Evolutionary conservation across 2,888 invertebrate genomes (phyloP), one percentile per base, ranked within the genome.

Genomic region (Willowsia nigromaculata): DNA sequence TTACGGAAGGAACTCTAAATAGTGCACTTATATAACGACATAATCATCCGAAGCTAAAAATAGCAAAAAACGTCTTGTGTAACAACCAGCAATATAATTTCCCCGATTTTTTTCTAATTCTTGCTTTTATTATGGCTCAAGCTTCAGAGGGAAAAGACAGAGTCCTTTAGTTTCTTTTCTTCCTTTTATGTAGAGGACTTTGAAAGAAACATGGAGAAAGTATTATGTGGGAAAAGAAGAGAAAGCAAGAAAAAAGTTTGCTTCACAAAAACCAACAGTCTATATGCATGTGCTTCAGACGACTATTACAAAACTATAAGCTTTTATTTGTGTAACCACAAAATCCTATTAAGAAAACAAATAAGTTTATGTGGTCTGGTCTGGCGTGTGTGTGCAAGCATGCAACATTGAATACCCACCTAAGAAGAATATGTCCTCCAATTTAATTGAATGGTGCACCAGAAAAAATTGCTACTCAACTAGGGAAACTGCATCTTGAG

Each of bases 341-440:
- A 68, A 68, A 37, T 18, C 68, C 59, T 59, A 59, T 59, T 59
- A 59, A 59, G 11, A 25, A 59, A 59, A 59, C 59, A 59, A 59
- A 59, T 59, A 25, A 59, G 11, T 59, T 25, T 59, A 1, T 59
- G n/a, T n/a, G n/a, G n/a, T n/a, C n/a, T n/a, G n/a, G n/a, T n/a
- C n/a, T n/a, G n/a, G n/a, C n/a, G n/a, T n/a, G 68, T 7, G 33
- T 68, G 18, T 68, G 68, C 68, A 68, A 13, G 25, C 33, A 40
- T 37, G 68, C 37, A 68, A 6, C 33, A n/a, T 59, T 7, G 25
- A 59, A 27, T 6, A 62, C 13, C 11, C 37, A 33, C n/a, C 30
- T 13, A 59, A 11, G 59, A 7, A 59, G 13, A 27, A 6, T 59
- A 4, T 7, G 59, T 25, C 13, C 15, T 59, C 27, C 11, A 0